Evolutionary conservation across 2,797 vertebrate species (phyloP).

Genomic region (Arremon brunneinucha): DNA sequence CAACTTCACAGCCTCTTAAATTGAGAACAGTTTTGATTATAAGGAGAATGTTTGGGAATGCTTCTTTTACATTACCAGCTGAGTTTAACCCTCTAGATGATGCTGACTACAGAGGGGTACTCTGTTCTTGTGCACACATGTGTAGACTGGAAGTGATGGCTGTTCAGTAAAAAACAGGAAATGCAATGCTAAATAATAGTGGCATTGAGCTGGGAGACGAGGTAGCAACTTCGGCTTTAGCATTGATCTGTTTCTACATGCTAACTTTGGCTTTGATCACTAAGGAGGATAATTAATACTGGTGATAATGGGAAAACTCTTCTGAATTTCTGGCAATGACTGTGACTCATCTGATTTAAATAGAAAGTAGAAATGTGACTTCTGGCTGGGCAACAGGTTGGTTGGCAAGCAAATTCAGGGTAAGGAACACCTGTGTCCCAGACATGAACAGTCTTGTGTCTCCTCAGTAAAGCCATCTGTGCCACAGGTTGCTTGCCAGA

Average conservation of each 20-base stretch:
- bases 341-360: neutral
- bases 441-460: constrained; percentile 12
- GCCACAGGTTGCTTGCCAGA: constrained; percentile 46
- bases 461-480: constrained; percentile 22
- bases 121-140: fast-evolving
- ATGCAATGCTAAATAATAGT: fast-evolving
- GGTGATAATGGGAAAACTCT: neutral
- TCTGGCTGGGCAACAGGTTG: constrained; percentile 35
- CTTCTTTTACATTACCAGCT: neutral
- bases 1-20: neutral
- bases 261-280: neutral
- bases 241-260: neutral
- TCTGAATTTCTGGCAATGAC: neutral
- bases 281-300: neutral
- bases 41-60: neutral
- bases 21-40: neutral
- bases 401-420: constrained; percentile 27
- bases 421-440: constrained; percentile 29
- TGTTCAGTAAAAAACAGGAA: neutral
- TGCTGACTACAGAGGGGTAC: neutral
- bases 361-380: neutral
- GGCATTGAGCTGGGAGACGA: neutral
- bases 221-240: neutral
- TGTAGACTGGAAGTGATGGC: neutral
- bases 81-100: neutral